phyloP scores from a whole-genome alignment of 2,113 vertebrate species.

The Ageneiosus marmoratus region DNA sequence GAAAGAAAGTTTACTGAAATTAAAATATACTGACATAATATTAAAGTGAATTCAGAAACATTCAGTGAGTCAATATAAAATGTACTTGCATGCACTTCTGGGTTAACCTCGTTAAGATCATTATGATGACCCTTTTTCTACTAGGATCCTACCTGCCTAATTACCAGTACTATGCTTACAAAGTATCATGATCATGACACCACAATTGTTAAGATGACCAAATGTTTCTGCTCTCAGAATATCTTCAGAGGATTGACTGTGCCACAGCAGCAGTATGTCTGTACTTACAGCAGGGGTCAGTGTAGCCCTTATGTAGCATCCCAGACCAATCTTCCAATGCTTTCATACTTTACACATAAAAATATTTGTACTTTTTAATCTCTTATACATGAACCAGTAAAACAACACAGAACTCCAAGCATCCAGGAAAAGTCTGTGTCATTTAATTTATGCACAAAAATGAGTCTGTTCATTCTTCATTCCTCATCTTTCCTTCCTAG shows the following conservation, averaged over 20 bases:
- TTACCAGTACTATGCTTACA: background rate
- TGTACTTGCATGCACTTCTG: background rate
- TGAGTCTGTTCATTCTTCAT: background rate
- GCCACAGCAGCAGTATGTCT: background rate
- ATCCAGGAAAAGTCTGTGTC: background rate
- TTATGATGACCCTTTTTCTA: background rate
- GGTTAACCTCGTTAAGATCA: background rate
- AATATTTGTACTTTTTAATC: background rate
- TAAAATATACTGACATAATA: background rate
- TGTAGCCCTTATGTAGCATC: background rate
- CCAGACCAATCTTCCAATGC: background rate
- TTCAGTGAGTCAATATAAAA: background rate
- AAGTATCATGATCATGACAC: background rate
- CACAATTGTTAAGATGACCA: background rate
- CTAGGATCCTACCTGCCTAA: background rate
- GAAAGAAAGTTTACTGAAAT: background rate
- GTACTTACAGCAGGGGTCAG: slow-evolving; percentile 9
- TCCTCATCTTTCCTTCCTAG: background rate
- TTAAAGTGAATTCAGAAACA: background rate
- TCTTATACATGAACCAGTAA: background rate
- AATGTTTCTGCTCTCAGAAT: background rate
- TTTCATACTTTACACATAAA: background rate
- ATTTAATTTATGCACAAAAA: background rate
- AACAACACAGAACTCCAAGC: background rate
- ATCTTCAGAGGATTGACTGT: background rate